These are phyloP conservation scores for Acanthurus tractus DNA, from an alignment of 2,797 vertebrate genomes.

Conservation along the genomic window DNA sequence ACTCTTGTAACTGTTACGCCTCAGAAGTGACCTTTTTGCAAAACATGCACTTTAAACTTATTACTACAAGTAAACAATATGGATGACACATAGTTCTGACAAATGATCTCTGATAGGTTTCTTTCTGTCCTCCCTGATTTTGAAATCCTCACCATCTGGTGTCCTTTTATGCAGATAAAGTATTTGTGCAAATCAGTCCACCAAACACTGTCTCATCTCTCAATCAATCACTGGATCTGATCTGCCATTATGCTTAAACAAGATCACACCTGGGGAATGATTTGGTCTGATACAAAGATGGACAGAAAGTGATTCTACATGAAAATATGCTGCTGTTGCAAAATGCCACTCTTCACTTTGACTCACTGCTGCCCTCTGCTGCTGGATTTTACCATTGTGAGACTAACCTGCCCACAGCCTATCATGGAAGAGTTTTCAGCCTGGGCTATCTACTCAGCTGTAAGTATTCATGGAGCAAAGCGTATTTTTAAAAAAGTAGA, in stretches of 20 bases:
- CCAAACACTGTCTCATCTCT: conserved; percentile 31
- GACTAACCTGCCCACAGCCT: fast-evolving
- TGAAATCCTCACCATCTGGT: not conserved
- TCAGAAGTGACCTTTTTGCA: no score
- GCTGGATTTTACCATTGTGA: conserved; percentile 63
- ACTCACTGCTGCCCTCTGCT: conserved; percentile 47
- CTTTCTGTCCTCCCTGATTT: not conserved
- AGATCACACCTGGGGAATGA: not conserved
- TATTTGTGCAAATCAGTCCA: conserved; percentile 48
- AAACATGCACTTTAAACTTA: not conserved
- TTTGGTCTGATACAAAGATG: conserved; percentile 56
- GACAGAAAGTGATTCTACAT: conserved; percentile 29
- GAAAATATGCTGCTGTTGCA: conserved; percentile 44
- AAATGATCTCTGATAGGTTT: not conserved
- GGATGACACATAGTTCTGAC: not conserved
- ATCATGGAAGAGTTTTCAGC: conserved; percentile 31
- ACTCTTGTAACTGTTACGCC: no score
- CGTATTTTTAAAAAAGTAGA: not conserved
- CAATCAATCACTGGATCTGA: conserved; percentile 42
- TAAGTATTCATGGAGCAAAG: conserved; percentile 23
- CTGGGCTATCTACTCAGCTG: conserved; percentile 53
- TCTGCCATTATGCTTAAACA: conserved; percentile 34
- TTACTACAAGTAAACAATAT: not conserved
- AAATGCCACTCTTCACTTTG: conserved; percentile 49
- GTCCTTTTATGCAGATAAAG: conserved; percentile 28